Percentiles rank a stretch among this genome's conserved stretches.
Conservation (phyloP, 2,888 invertebrate genomes). For the Urechis unicinctus region DNA sequence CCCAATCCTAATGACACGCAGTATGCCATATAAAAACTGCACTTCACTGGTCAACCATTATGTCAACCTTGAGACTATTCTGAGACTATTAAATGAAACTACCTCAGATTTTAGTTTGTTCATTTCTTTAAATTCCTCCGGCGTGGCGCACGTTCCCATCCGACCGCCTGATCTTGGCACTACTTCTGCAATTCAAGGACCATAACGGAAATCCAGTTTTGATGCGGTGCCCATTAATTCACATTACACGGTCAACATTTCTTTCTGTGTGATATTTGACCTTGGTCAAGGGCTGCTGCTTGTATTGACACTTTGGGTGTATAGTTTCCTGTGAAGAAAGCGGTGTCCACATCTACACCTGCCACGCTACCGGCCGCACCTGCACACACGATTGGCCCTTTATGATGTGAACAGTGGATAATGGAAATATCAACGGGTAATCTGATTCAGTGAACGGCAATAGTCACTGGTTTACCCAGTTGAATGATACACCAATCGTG, state of each 20-base stretch:
- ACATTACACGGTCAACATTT: no score
- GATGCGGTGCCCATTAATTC: no score
- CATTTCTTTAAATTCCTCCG: conserved; percentile 16
- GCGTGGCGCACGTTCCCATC: conserved; percentile 22
- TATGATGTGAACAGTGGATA: no score
- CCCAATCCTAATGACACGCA: conserved; percentile 26
- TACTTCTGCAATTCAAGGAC: conserved; percentile 2
- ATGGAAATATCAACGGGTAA: not conserved
- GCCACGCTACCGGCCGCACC: conserved; percentile 29
- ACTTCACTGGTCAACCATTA: no score
- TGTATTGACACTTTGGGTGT: conserved; percentile 29
- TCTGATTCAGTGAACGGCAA: no score
- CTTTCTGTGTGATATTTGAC: no score
- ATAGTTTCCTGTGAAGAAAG: conserved; percentile 33
- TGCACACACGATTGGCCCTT: conserved; percentile 6
- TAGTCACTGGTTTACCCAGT: conserved; percentile 23
- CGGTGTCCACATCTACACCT: conserved; percentile 34
- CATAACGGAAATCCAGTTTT: no score
- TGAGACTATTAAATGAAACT: no score
- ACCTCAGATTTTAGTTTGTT: conserved; percentile 25
- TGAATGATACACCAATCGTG: conserved; percentile 38
- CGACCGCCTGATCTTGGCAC: conserved; percentile 2
- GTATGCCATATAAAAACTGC: not conserved
- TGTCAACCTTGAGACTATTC: no score
- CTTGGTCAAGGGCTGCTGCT: conserved; percentile 22